phyloP scores from a whole-genome alignment of 2,113 vertebrate species.

The rabbit (Oryctolagus cuniculus) region DNA sequence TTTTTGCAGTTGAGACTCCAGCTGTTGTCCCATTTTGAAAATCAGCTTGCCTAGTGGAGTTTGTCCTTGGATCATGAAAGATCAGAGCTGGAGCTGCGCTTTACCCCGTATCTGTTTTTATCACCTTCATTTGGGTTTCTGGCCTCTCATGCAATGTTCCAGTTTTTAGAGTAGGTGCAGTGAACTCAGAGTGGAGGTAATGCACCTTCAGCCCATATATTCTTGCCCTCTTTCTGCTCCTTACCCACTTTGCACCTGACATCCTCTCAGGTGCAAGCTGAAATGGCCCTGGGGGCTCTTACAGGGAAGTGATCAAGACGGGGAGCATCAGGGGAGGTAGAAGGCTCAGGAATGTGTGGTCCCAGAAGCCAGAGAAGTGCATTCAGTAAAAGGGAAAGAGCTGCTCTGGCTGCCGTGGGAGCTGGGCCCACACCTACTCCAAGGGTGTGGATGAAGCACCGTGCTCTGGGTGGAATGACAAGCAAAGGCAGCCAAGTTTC shows the following conservation, averaged over 20 bases:
- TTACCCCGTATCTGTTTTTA: neutral
- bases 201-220: neutral
- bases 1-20: neutral
- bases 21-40: neutral
- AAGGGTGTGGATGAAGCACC: neutral
- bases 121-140: neutral
- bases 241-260: neutral
- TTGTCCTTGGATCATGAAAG: neutral
- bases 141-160: neutral
- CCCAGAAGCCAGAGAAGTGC: neutral
- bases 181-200: neutral
- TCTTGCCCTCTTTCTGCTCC: neutral
- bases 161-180: neutral
- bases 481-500: neutral
- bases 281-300: neutral
- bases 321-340: neutral
- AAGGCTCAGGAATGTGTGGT: neutral
- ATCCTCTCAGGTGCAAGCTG: neutral
- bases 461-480: accelerated
- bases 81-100: neutral
- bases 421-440: accelerated
- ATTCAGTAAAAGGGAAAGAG: neutral
- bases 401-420: neutral
- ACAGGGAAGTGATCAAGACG: neutral
- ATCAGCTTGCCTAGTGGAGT: neutral